Evolutionary conservation across 2,113 vertebrate genomes (phyloP).

Genomic region (Mobula birostris): DNA sequence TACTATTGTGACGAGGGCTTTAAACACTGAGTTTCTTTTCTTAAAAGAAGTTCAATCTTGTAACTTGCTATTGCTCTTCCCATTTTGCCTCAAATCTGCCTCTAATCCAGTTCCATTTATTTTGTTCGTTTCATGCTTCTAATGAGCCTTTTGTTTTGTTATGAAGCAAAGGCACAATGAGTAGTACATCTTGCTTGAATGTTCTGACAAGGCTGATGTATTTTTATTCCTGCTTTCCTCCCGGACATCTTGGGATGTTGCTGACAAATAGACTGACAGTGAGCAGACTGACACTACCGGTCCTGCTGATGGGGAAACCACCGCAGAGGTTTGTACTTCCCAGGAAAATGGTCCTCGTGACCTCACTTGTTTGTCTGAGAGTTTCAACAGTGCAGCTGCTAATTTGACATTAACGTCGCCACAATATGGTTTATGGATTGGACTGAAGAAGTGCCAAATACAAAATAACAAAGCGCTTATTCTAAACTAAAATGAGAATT

Average conservation of each 20-base stretch:
- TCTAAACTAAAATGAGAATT: conserved; percentile 12
- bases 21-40: conserved; percentile 15
- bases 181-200: background rate
- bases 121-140: conserved; percentile 46
- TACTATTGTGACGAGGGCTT: background rate
- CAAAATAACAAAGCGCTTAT: conserved; percentile 23
- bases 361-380: conserved; percentile 33
- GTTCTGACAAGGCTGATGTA: conserved; percentile 65
- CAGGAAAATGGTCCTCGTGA: background rate
- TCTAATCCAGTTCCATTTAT: conserved; percentile 64
- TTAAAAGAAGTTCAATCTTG: conserved; percentile 25
- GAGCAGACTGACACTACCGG: conserved; percentile 81
- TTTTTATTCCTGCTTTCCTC: conserved; percentile 69
- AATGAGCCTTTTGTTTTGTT: conserved; percentile 32
- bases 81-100: conserved; percentile 48
- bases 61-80: conserved; percentile 25
- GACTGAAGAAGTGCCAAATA: background rate
- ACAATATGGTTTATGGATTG: background rate
- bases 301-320: conserved; percentile 79
- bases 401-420: conserved; percentile 22
- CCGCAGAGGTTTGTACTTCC: conserved; percentile 76
- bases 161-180: conserved; percentile 28
- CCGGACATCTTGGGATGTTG: conserved; percentile 58
- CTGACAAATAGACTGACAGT: conserved; percentile 81
- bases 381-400: background rate